Conservation (phyloP, 2,888 invertebrate genomes). For the Tenodera sinensis region DNA sequence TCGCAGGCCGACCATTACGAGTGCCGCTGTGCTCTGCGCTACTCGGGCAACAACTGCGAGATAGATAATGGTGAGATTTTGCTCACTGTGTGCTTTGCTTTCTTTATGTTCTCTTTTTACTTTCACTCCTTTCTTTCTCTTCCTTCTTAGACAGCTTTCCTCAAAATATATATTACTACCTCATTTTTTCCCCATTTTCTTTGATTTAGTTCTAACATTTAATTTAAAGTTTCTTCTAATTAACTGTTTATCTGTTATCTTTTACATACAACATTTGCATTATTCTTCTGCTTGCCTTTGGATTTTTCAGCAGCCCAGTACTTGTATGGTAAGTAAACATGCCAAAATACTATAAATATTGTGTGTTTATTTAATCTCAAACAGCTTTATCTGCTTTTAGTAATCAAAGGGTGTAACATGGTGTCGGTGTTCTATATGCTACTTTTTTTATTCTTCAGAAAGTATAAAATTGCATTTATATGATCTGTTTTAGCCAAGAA, state of each 20-base stretch:
- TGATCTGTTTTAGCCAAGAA: background rate
- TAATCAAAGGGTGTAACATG: background rate
- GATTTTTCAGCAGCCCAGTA: background rate
- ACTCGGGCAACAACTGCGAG: slow-evolving; percentile 84
- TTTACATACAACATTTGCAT: background rate
- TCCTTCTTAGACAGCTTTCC: background rate
- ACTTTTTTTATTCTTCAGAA: background rate
- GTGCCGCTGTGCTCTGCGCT: slow-evolving; percentile 80
- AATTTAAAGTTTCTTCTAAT: background rate
- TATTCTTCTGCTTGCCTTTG: background rate
- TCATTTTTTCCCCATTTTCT: background rate
- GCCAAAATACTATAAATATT: background rate
- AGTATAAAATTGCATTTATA: background rate
- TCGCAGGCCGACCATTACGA: slow-evolving; percentile 73
- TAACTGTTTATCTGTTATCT: background rate
- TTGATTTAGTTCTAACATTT: background rate
- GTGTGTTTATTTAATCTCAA: background rate
- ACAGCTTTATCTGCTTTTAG: background rate
- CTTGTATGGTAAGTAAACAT: background rate
- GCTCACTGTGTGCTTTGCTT: background rate
- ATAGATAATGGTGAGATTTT: slow-evolving; percentile 58
- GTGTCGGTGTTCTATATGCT: background rate
- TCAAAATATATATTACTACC: background rate
- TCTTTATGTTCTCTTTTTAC: too few relatives aligned
- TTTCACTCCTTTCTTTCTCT: background rate